Percentiles rank a stretch among this genome's conserved stretches.
phyloP scores from a whole-genome alignment of 2,797 vertebrate genomes.

The Lagodon rhomboides region DNA sequence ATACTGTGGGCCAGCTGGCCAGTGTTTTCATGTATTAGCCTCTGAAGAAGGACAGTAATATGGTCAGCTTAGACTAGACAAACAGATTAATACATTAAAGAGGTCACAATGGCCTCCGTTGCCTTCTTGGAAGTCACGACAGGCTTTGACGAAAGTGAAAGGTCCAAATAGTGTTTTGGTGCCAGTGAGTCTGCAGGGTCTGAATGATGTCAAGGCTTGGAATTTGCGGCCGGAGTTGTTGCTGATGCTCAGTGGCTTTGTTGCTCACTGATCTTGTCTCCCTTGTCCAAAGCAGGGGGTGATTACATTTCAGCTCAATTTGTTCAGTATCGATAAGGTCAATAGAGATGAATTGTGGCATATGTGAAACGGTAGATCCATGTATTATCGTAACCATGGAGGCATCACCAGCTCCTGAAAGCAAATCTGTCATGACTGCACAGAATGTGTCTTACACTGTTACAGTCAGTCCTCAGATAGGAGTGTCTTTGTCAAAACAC shows the following conservation, averaged over 20 bases:
- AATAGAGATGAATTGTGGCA: slow-evolving; percentile 62
- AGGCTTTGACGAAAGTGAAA: slow-evolving; percentile 73
- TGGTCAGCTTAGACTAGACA: slow-evolving; percentile 80
- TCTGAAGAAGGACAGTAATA: slow-evolving; percentile 83
- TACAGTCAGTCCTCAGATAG: slow-evolving; percentile 27
- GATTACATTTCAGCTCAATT: slow-evolving; percentile 75
- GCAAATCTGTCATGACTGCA: slow-evolving; percentile 36
- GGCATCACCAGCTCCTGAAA: slow-evolving; percentile 48
- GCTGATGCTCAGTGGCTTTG: slow-evolving; percentile 57
- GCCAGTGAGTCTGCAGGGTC: slow-evolving; percentile 76
- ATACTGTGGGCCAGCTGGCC: slow-evolving; percentile 84
- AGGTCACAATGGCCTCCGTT: slow-evolving; percentile 74
- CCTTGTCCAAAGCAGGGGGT: slow-evolving; percentile 50
- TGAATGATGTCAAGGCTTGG: slow-evolving; percentile 72
- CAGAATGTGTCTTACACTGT: slow-evolving; percentile 35
- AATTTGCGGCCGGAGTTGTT: slow-evolving; percentile 66
- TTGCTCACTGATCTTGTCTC: slow-evolving; percentile 57
- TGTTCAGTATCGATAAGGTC: slow-evolving; percentile 68
- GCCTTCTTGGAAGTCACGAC: slow-evolving; percentile 81
- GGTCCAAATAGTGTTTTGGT: slow-evolving; percentile 73
- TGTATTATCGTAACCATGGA: slow-evolving; percentile 40
- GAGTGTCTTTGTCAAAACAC: slow-evolving; percentile 47
- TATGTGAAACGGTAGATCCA: slow-evolving; percentile 52
- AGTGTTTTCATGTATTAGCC: slow-evolving; percentile 83
- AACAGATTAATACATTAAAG: slow-evolving; percentile 82